Conservation (phyloP, 2,797 vertebrate genomes). For the Anguilla megastoma region DNA sequence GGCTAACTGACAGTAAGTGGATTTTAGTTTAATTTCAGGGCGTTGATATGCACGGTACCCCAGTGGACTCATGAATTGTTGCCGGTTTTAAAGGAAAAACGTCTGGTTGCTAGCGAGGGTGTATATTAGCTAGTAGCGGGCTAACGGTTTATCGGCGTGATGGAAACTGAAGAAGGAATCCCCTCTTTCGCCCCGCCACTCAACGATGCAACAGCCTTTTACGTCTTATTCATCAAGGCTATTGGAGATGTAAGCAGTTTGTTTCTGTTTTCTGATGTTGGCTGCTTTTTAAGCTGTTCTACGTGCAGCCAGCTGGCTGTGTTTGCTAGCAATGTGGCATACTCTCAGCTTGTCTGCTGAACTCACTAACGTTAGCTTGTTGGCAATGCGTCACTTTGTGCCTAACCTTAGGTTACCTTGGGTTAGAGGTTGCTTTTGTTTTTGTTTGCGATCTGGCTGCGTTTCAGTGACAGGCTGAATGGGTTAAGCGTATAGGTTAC, state of each 20-base stretch:
- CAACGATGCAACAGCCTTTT: slow-evolving; percentile 49
- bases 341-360: neutral
- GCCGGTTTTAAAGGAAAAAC: neutral
- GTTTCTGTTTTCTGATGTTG: neutral
- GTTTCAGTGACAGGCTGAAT: neutral
- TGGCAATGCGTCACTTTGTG: neutral
- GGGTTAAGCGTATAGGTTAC: too few species aligned
- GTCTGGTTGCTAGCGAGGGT: neutral
- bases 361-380: neutral
- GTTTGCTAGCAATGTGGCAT: neutral
- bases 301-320: neutral
- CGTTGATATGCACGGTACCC: neutral
- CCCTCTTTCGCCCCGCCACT: slow-evolving; percentile 50
- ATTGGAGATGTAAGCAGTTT: slow-evolving; percentile 66
- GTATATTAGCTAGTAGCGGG: neutral
- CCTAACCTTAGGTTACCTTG: neutral
- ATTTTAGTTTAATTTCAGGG: neutral
- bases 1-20: neutral
- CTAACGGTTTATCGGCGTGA: neutral
- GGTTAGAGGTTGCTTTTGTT: neutral
- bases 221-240: slow-evolving; percentile 57
- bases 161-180: slow-evolving; percentile 32
- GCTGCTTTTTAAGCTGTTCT: neutral
- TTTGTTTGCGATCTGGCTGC: neutral
- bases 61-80: neutral